Base-by-base conservation (phyloP, 64 coral and sea anemone species). In the Hydrozoanthus tunicans region DNA sequence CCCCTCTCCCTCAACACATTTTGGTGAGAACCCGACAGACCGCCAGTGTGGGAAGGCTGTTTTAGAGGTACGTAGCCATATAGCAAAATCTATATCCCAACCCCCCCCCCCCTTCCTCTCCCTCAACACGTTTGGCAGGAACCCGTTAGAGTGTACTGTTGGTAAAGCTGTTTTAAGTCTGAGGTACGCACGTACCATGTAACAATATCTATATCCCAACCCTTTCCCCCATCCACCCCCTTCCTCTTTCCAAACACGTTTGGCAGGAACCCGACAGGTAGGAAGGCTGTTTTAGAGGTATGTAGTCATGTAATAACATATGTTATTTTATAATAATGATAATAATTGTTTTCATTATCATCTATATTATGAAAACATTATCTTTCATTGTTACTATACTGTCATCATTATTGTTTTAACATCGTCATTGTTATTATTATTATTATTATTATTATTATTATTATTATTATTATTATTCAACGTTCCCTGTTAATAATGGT, bases 271-370 rank as follows among this genome's bases (percentile, higher is more conserved):
- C 67, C 97, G 6, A 54, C 96, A 14, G 92, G 95, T 20, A 94
- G 94, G 25, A 99, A 95, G 74, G 94, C 97, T 51, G 94, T 96
- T 13, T 15, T 99, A 11, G 92, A 99, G 89, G 97, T 99, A 91
- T 57, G 73, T 73, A 62, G 62, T 58, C 73, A 65, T 43, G 32
- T 43, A 43, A 43, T 43, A 43, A 43, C 32, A 43, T 43, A 43
- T 43, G 32, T 43, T 43, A 43, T 43, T 43, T 43, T 43, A 43
- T 43, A 1, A 43, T 43, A 43, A 43, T n/a, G n/a, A n/a, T 43
- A 43, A 43, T 43, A 43, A 43, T 43, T 52, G 52, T 15, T 13
- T 13, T 53, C 51, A 6, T 77, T 54, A 12, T 77, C 10, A 55
- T 77, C 54, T 43, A 43, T 43, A 43, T 43, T 43, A 43, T 43